Conservation (phyloP, 2,888 invertebrate species). For the Mythimna albipuncta region DNA sequence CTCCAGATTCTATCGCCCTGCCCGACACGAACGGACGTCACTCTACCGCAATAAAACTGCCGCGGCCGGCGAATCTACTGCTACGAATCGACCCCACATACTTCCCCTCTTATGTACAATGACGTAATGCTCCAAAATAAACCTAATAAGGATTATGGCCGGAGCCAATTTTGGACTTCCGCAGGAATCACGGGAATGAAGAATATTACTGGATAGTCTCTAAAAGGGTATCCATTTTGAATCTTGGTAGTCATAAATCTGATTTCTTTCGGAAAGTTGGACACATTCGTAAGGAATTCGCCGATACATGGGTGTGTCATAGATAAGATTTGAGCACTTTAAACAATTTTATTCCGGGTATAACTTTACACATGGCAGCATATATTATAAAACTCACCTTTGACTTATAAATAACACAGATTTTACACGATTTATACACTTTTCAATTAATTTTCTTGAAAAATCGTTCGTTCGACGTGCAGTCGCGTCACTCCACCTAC, state of each 20-base stretch:
- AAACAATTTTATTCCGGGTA: neutral
- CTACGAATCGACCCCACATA: constrained; percentile 69
- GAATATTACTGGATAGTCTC: constrained; percentile 27
- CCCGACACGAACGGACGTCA: constrained; percentile 56
- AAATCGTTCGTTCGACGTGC: constrained; percentile 84
- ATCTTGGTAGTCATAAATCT: constrained; percentile 44
- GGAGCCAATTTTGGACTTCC: constrained; percentile 73
- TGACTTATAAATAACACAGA: constrained; percentile 63
- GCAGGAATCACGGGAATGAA: constrained; percentile 55
- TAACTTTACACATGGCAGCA: neutral
- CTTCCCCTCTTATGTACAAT: constrained; percentile 76
- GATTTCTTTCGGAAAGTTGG: constrained; percentile 63
- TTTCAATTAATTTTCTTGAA: constrained; percentile 70
- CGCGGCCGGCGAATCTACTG: constrained; percentile 68
- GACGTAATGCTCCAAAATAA: constrained; percentile 91
- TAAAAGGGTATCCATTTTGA: constrained; percentile 45
- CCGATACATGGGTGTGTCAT: constrained; percentile 87
- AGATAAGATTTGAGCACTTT: constrained; percentile 66
- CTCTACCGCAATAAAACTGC: constrained; percentile 68
- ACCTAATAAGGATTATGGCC: constrained; percentile 84
- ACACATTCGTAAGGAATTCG: constrained; percentile 70
- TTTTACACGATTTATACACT: constrained; percentile 65
- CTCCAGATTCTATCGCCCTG: constrained; percentile 70
- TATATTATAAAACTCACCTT: constrained; percentile 70
- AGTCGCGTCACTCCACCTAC: constrained; percentile 78